Conservation (phyloP, 1,140 invertebrate genomes). For the Euwallacea fornicatus region DNA sequence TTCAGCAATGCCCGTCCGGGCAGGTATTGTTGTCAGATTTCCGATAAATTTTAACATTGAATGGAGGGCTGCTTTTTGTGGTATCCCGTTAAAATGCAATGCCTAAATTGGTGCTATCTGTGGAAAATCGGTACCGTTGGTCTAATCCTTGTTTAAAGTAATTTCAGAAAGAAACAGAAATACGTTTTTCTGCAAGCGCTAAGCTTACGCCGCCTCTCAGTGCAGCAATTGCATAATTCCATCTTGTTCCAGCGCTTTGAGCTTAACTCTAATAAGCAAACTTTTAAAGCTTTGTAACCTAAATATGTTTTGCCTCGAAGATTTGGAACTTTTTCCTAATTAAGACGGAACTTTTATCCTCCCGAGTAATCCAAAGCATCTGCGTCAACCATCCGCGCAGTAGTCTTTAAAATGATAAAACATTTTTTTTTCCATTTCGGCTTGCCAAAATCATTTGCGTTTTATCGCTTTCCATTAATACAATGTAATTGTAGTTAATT, state of each 20-base stretch:
- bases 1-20: not conserved
- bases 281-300: not conserved
- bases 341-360: constrained; percentile 16
- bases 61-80: too few species aligned
- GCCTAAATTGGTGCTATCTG: too few species aligned
- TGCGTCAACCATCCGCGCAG: constrained; percentile 1
- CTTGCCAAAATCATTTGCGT: not conserved
- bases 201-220: too few species aligned
- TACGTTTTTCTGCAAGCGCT: too few species aligned
- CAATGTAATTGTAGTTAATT: constrained; percentile 16
- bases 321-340: constrained; percentile 9
- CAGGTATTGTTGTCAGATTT: too few species aligned
- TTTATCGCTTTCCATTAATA: constrained; percentile 8
- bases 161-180: too few species aligned
- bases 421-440: constrained; percentile 1
- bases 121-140: too few species aligned
- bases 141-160: too few species aligned
- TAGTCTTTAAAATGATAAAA: constrained; percentile 6
- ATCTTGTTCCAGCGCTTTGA: not conserved
- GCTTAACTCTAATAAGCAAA: constrained; percentile 8
- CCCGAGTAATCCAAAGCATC: constrained; percentile 8
- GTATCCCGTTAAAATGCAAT: too few species aligned
- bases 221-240: not conserved
- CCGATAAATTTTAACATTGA: too few species aligned
- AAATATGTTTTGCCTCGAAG: constrained; percentile 10